These are phyloP conservation scores for Agrochola litura DNA, from an alignment of 2,888 invertebrate species.

Conservation along the genomic window DNA sequence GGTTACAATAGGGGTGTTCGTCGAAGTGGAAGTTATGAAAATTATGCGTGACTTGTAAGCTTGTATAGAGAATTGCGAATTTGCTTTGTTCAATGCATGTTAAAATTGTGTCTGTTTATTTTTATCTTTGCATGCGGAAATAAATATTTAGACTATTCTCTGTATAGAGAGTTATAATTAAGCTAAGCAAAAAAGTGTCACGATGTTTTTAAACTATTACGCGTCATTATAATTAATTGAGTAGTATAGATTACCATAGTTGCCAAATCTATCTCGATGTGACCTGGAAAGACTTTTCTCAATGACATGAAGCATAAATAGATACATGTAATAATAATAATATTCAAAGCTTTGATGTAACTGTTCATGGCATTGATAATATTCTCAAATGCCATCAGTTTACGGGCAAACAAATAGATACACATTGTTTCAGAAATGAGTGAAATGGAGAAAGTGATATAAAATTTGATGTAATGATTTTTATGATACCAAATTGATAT, in stretches of 20 bases:
- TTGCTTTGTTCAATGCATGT: background rate
- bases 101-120: background rate
- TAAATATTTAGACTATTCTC: too few relatives aligned
- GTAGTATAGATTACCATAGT: too few relatives aligned
- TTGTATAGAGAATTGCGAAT: too few relatives aligned
- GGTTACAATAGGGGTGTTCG: background rate
- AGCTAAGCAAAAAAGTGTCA: too few relatives aligned
- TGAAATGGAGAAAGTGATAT: slow-evolving; percentile 20
- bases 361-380: background rate
- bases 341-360: background rate
- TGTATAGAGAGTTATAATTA: background rate
- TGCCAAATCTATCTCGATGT: background rate
- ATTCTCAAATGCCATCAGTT: background rate
- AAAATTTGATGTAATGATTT: slow-evolving; percentile 51
- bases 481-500: slow-evolving; percentile 46
- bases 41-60: background rate
- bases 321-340: too few relatives aligned
- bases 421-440: slow-evolving; percentile 20
- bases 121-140: background rate
- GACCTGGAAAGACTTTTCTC: too few relatives aligned
- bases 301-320: background rate
- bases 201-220: too few relatives aligned
- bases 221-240: too few relatives aligned
- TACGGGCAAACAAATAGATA: background rate
- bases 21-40: background rate